phyloP scores from a whole-genome alignment of 1,140 invertebrate species.

The Anastatus disparis region DNA sequence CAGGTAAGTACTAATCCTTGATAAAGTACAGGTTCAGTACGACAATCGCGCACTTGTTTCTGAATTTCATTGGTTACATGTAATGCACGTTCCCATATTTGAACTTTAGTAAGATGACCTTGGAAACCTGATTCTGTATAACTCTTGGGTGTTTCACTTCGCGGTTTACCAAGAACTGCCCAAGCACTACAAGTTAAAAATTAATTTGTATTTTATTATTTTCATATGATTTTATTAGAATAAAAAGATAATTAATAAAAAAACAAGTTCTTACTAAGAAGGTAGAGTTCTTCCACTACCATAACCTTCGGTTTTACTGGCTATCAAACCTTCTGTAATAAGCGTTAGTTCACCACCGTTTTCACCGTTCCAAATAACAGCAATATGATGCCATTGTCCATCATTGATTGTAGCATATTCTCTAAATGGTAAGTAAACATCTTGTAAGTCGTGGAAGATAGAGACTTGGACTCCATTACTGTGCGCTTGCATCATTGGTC shows the following conservation, averaged over 20 bases:
- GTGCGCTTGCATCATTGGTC: constrained; percentile 87
- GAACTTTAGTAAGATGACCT: constrained; percentile 93
- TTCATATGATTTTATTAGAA: too few species aligned
- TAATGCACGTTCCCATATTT: constrained; percentile 91
- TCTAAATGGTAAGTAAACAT: constrained; percentile 89
- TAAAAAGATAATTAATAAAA: constrained; percentile 15
- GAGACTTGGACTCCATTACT: constrained; percentile 90
- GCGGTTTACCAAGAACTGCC: constrained; percentile 91
- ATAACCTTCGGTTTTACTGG: constrained; percentile 88
- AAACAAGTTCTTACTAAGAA: constrained; percentile 75
- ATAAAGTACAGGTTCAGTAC: constrained; percentile 91
- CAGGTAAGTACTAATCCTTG: constrained; percentile 87
- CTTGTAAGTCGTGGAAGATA: constrained; percentile 86
- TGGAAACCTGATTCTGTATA: constrained; percentile 91
- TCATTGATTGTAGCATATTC: constrained; percentile 95
- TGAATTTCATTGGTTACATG: constrained; percentile 94
- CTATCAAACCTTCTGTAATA: constrained; percentile 92
- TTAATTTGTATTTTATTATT: constrained; percentile 27
- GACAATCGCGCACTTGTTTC: constrained; percentile 89
- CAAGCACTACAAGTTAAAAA: constrained; percentile 77
- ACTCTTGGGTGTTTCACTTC: constrained; percentile 77
- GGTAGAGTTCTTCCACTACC: constrained; percentile 82
- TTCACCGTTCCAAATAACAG: constrained; percentile 91
- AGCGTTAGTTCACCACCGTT: constrained; percentile 85
- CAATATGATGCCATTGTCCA: constrained; percentile 96